These are phyloP conservation scores for Musca domestica DNA, from an alignment of 1,140 invertebrate species.

Conservation along the genomic window DNA sequence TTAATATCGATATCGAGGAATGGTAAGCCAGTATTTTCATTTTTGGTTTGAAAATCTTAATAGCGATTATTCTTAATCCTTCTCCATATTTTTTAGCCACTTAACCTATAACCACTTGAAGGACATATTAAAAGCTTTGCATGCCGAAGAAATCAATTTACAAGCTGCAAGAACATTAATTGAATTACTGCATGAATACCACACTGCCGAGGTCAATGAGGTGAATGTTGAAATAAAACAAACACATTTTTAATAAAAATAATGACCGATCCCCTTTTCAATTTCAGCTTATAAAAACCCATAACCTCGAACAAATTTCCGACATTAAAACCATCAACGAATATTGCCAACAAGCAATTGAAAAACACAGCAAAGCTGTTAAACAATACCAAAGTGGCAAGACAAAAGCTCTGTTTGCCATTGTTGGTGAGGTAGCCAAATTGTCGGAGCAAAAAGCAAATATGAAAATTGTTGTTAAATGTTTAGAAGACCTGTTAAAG, in stretches of 20 bases:
- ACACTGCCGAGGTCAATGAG: slow-evolving; percentile 53
- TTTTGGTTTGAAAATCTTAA: background rate
- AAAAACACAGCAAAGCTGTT: slow-evolving; percentile 68
- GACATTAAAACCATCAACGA: slow-evolving; percentile 61
- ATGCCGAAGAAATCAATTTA: slow-evolving; percentile 63
- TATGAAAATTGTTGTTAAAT: slow-evolving; percentile 61
- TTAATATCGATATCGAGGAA: slow-evolving; percentile 59
- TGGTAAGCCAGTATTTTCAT: slow-evolving; percentile 49
- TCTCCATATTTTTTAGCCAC: slow-evolving; percentile 32
- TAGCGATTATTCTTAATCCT: too few species aligned
- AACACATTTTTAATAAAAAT: too few species aligned
- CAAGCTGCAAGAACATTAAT: slow-evolving; percentile 52
- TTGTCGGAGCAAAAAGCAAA: slow-evolving; percentile 64
- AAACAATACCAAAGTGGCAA: slow-evolving; percentile 69
- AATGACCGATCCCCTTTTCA: too few species aligned
- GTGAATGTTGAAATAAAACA: slow-evolving; percentile 28
- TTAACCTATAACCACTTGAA: slow-evolving; percentile 57
- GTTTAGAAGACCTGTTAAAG: slow-evolving; percentile 63
- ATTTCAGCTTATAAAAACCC: slow-evolving; percentile 62
- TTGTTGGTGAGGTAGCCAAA: slow-evolving; percentile 62
- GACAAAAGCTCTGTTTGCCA: slow-evolving; percentile 63
- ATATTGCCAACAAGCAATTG: slow-evolving; percentile 63
- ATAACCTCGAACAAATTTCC: slow-evolving; percentile 65
- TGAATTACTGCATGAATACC: slow-evolving; percentile 52
- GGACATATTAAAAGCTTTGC: slow-evolving; percentile 62